A percentile compares a stretch with the other conserved stretches of the same genome.
Evolutionary conservation across 2,888 invertebrate species (phyloP).

Genomic region (Amphipyra tragopoginis): DNA sequence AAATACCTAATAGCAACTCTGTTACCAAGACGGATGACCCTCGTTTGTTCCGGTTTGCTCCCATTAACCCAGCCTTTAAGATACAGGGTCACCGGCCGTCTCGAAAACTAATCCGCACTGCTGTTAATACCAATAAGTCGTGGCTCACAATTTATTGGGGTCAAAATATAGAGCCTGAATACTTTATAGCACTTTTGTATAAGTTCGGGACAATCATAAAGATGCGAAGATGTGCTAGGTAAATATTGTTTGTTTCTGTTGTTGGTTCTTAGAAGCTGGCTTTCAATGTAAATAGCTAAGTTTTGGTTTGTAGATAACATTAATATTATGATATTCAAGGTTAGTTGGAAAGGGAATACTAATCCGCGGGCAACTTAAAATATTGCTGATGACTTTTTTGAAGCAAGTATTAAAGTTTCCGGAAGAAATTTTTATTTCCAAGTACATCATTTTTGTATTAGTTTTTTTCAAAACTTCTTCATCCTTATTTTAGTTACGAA

Average conservation of each 20-base stretch:
- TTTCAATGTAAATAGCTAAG: slow-evolving; percentile 4
- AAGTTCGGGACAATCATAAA: slow-evolving; percentile 38
- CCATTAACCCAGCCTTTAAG: slow-evolving; percentile 80
- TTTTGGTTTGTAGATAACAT: not conserved
- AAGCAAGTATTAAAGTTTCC: no score
- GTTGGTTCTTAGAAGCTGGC: not conserved
- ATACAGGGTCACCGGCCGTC: slow-evolving; percentile 69
- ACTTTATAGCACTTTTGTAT: slow-evolving; percentile 36
- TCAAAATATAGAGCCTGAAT: slow-evolving; percentile 58
- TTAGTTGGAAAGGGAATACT: no score
- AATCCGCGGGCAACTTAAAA: no score
- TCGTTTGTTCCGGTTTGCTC: slow-evolving; percentile 82
- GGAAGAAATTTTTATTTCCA: no score
- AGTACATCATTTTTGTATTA: no score
- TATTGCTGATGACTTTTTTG: no score
- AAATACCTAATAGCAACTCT: slow-evolving; percentile 52
- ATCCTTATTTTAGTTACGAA: no score
- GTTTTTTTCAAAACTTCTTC: no score
- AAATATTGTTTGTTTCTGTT: slow-evolving; percentile 23
- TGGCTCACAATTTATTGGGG: slow-evolving; percentile 69
- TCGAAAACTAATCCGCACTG: slow-evolving; percentile 68
- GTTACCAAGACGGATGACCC: slow-evolving; percentile 73
- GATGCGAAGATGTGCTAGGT: slow-evolving; percentile 37
- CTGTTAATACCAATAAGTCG: slow-evolving; percentile 75
- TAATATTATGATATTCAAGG: no score